Evolutionary conservation across 2,113 vertebrate genomes (phyloP), one percentile per base, ranked within the genome.

Genomic region (Oryzias woworae): DNA sequence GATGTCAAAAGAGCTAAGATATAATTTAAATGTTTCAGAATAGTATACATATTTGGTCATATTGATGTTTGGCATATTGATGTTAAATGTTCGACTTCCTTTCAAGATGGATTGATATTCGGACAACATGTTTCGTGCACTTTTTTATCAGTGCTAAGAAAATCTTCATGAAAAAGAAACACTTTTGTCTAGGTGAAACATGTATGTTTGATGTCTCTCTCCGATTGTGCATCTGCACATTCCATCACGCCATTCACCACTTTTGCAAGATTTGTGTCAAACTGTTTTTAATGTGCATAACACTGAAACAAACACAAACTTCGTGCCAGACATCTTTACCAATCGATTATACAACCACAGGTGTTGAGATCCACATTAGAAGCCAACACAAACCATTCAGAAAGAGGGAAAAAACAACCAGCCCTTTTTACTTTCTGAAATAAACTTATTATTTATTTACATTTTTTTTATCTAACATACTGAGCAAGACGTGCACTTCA

Each of bases 311-410:
- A 67, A 73, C 56, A 73, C 24, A 18, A 28, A 59, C 20, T 55
- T 22, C 0, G 12, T 53, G 52, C 23, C 65, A 76, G 73, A 71
- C 20, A 66, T 62, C 61, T 53, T 66, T 41, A 71, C 44, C 53
- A 53, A 41, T 53, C 31, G 52, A 63, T 64, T 74, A 69, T 58
- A 66, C 56, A 76, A 59, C 17, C 20, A 5, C 80, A 84, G 72
- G 68, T 82, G 77, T 80, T 47, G 51, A 43, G 51, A 64, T 61
- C 0, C 1, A 17, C 42, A 62, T 47, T 17, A n/a, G 26, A 41
- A 41, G 77, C 79, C 74, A 82, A 84, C 24, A 69, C 75, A 82
- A 86, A 76, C 74, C 66, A 58, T 58, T 69, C 51, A 65, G 74
- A 66, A 61, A 71, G 4, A 36, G 52, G 31, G 53, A 76, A 71